Base-by-base conservation (phyloP, 2,888 invertebrate genomes). In the Drosophila atroscutellata region DNA sequence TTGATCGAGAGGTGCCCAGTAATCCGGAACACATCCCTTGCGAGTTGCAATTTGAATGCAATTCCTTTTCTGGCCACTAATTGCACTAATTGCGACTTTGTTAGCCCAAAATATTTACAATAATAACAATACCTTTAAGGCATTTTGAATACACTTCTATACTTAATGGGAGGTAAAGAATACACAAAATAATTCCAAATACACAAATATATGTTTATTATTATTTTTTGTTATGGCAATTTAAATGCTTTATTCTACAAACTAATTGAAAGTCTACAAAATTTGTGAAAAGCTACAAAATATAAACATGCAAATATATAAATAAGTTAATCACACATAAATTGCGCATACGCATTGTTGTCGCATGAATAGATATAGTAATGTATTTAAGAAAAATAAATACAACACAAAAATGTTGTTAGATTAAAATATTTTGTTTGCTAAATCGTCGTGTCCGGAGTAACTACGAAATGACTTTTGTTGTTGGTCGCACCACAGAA, bases 381-480 rank as follows among this genome's bases (percentile, higher is more conserved):
- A 20, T 20, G 42, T 42, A 24, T 24, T 24, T 15, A 15, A 15
- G 0, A 45, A n/a, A n/a, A 20, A 42, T 28, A 32, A 42, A 63
- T 24, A 37, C 57, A 75, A 55, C 55, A 61, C 62, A 52, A 59
- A 64, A 82, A 67, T 78, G 70, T 72, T 84, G 69, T 86, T 84
- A 64, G 84, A 85, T 86, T 89, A 86, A 87, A 89, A 80, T 67
- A 84, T 69, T 81, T 89, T 81, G 82, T 80, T 86, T 89, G 84
- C 85, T 63, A 83, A 89, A 86, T 86, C 81, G 84, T 86, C 85
- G 86, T 86, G 75, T 77, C 55, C 68, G 56, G 60, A 34, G 65
- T 67, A 83, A 75, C 76, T 77, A 60, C 69, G 60, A 71, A 84
- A 80, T 77, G 89, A 86, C 87, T 89, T 81, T 81, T 86, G 81